Evolutionary conservation across 1,140 invertebrate species (phyloP).

Genomic region (Musca domestica): DNA sequence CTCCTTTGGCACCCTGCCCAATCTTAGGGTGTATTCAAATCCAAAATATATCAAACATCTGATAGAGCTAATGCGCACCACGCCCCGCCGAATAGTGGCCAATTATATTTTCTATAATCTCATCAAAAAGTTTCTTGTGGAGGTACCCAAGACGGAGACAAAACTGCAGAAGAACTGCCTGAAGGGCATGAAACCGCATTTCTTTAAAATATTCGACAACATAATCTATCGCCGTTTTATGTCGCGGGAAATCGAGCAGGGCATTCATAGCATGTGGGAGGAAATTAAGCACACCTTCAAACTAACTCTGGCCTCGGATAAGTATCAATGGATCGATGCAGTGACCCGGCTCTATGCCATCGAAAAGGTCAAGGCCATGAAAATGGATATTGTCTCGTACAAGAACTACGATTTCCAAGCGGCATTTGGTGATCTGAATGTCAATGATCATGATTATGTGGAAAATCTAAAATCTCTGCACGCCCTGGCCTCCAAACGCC

Average conservation of each 20-base stretch:
- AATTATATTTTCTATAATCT: too few species aligned
- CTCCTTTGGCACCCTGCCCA: too few species aligned
- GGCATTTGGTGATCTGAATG: constrained; percentile 28
- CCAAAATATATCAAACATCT: too few species aligned
- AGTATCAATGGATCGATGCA: constrained; percentile 31
- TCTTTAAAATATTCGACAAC: constrained; percentile 38
- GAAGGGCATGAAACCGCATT: constrained; percentile 27
- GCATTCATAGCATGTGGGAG: constrained; percentile 36
- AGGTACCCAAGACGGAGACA: too few species aligned
- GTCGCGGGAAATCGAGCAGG: constrained; percentile 26
- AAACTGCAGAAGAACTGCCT: constrained; percentile 26
- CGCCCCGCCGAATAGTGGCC: too few species aligned
- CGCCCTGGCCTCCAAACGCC: not conserved
- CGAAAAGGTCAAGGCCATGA: constrained; percentile 35
- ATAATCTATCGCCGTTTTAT: constrained; percentile 36
- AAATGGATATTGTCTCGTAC: constrained; percentile 32
- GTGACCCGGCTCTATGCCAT: constrained; percentile 31
- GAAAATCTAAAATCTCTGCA: constrained; percentile 33
- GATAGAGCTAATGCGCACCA: too few species aligned
- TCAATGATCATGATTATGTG: constrained; percentile 34
- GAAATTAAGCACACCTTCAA: constrained; percentile 37
- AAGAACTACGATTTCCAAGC: constrained; percentile 33
- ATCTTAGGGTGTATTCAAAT: too few species aligned
- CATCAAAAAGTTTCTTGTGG: too few species aligned
- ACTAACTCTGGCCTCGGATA: constrained; percentile 24